Evolutionary conservation across 2,888 invertebrate genomes (phyloP), one percentile per base, ranked within the genome.

Genomic region (Apamea sordens): DNA sequence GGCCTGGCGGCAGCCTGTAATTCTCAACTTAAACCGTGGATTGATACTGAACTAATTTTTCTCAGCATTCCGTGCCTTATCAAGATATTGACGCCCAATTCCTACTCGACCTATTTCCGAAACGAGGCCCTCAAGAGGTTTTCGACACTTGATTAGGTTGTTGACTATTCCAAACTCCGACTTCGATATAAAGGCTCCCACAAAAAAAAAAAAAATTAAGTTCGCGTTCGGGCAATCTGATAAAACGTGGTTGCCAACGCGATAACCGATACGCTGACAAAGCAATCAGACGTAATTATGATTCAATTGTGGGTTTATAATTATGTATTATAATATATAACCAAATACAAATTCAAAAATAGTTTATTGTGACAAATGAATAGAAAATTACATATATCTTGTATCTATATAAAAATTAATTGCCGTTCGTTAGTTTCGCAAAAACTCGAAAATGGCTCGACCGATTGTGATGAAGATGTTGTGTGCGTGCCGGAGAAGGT

Each of bases 81-180:
- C 59, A 21, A 68, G 50, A 78, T 28, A 0, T 53, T 10, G 13
- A 1, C 11, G n/a, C 47, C 4, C n/a, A 68, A 15, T 53, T 28
- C 53, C 24, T n/a, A 53, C 50, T 68, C 32, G 61, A 79, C 80
- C 56, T 24, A 47, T 11, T 64, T 80, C 15, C 0, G 56, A 6
- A 64, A 21, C 13, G 24, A 28, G 13, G n/a, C 56, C 44, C 41
- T 32, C 11, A 32, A 69, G 41, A 73, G 44, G 24, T 47, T 13
- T 15, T 56, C 18, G 72, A 56, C 80, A 56, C 79, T 44, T 18
- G 2, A 21, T 32, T 24, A 3, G 63, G 71, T 36, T 47, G 41
- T 18, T 47, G 53, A 47, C 53, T 56, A 21, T 44, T 21, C 28
- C 0, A 24, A 47, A 64, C 24, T 0, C 2, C 50, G 41, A 15